phyloP scores from a whole-genome alignment of 1,140 invertebrate species.

The Zophobas morio region DNA sequence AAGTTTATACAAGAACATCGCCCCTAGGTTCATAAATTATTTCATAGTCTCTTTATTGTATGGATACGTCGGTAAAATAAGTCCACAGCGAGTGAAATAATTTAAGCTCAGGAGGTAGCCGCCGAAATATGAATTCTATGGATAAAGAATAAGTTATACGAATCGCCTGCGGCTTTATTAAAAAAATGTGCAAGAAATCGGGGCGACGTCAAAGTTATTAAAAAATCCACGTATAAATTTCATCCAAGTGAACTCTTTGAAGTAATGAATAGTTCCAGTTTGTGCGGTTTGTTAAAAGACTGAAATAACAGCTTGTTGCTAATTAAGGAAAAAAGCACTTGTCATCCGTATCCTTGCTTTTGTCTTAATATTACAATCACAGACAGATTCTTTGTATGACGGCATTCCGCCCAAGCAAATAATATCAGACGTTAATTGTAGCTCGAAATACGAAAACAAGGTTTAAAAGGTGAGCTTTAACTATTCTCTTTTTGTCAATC shows the following conservation, averaged over 20 bases:
- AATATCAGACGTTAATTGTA: background rate
- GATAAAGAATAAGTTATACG: background rate
- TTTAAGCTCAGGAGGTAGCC: slow-evolving; percentile 5
- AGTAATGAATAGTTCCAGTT: background rate
- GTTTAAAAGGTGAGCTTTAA: background rate
- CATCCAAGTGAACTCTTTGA: background rate
- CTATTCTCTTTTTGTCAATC: background rate
- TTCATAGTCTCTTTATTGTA: slow-evolving; percentile 34
- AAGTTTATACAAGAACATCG: background rate
- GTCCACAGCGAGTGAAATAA: slow-evolving; percentile 11
- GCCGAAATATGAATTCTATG: slow-evolving; percentile 2
- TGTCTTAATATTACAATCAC: background rate
- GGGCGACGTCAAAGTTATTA: background rate
- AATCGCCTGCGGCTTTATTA: background rate
- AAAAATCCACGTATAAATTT: background rate
- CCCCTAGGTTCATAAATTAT: slow-evolving; percentile 13
- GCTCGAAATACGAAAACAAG: background rate
- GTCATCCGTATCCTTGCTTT: too few relatives aligned
- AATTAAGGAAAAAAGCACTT: too few relatives aligned
- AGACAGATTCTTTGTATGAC: background rate
- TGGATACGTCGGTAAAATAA: slow-evolving; percentile 1
- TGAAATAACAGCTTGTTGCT: too few relatives aligned
- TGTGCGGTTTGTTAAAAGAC: too few relatives aligned
- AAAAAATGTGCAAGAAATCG: background rate
- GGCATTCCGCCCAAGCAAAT: background rate